Base-by-base conservation (phyloP, 2,888 invertebrate species). In the Drosophila nigricruria region DNA sequence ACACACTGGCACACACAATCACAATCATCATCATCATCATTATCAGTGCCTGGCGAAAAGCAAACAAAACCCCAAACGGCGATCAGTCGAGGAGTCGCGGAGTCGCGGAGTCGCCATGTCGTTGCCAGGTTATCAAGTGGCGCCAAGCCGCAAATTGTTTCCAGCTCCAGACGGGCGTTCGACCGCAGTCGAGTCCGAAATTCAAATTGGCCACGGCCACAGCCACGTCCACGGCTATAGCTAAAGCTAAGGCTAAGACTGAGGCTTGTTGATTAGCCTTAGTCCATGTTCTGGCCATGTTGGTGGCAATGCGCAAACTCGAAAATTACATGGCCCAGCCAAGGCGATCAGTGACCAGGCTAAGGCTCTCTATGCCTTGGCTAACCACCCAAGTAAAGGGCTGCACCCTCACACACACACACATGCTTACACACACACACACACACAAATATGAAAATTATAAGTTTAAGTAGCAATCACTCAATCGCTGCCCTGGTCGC, bases 381-480 rank as follows among this genome's bases (percentile, higher is more conserved):
- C 50, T 66, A 79, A 65, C 72, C 79, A 82, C 84, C 81, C 83
- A 84, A 75, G 76, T 64, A 70, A 79, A 80, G 73, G 63, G 76
- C 73, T 76, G 72, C 83, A 70, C 79, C 72, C 82, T 75, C 71
- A 73, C 72, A 70, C 59, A 66, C 58, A 47, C 49, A 45, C 36
- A 43, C 62, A 63, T 9, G 43, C 56, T n/a, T n/a, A 57, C 64
- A 64, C 43, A 59, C 40, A 23, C 42, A 61, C 57, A 58, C 67
- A 65, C 79, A 88, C 61, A 83, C 91, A 92, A 92, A 92, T 92
- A 91, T 92, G 92, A 92, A 92, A 92, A 92, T 92, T 92, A 92
- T 92, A 92, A 92, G 91, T 92, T 92, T 90, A 85, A 91, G 91
- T 92, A 92, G 92, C 92, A 92, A 92, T 92, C 92, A 92, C 92